Base-by-base conservation (phyloP, 30 jellyfish, hydroid and myxozoan genomes). In the Hydractinia echinata region DNA sequence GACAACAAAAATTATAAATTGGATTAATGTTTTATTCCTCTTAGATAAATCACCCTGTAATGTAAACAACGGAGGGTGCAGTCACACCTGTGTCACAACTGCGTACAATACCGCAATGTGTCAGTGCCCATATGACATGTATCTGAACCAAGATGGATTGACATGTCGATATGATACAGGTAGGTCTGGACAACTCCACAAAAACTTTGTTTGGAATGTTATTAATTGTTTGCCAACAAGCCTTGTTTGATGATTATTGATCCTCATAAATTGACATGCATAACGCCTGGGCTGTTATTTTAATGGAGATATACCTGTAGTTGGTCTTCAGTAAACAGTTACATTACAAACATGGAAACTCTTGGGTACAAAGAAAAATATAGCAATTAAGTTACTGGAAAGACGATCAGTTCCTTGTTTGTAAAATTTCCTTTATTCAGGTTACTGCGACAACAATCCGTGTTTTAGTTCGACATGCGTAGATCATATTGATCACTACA, bases 11-110 rank as follows among this genome's bases (percentile, higher is more conserved):
- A 30, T 30, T 30, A 30, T 30, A 30, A 30, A 30, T 30, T 30
- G 44, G 44, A 30, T 30, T 30, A 30, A 30, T 30, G 44, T 30
- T 30, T 30, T 30, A 30, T 30, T 30, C 44, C 44, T 30, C 2
- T 30, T 30, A 30, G 44, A 30, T 30, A 30, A 30, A 30, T 30
- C 44, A 30, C 44, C 44, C 44, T 30, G 74, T 13, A 51, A 44
- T 6, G 7, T 13, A 13, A 64, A 64, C 74, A 64, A 64, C 18
- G 74, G 74, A 64, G 74, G 74, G 4, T 64, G 74, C 74, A 64
- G 74, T 4, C 74, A 64, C 18, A 6, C 39, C 10, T 64, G 74
- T 64, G 74, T 64, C 51, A 13, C 74, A 0, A 13, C 10, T 0
- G 39, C 2, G 74, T 64, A 64, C 39, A 9, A 51, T n/a, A 51